Conservation (phyloP, 1,140 invertebrate genomes). For the Aphelenchoides besseyi region DNA sequence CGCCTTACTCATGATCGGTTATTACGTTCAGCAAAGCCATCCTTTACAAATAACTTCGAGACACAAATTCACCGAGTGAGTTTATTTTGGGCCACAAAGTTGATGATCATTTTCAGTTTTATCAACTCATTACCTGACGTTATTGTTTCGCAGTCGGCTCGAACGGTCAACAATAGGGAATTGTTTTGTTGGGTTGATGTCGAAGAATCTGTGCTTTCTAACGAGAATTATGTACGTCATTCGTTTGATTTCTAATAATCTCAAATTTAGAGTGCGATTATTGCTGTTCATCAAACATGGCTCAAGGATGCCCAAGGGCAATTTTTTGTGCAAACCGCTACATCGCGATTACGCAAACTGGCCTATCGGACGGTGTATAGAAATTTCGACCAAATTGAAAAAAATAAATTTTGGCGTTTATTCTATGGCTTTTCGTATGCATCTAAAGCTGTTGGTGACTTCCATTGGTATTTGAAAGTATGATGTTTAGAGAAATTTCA, state of each 20-base stretch:
- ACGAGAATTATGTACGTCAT: not conserved
- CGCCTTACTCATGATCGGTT: not conserved
- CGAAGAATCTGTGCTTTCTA: not conserved
- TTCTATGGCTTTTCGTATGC: not conserved
- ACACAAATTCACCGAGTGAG: not conserved
- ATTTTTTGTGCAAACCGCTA: not conserved
- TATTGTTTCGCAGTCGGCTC: not conserved
- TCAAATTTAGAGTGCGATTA: not conserved
- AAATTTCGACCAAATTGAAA: not conserved
- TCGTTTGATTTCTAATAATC: too few relatives aligned
- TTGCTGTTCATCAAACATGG: constrained; percentile 1
- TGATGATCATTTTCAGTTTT: not conserved
- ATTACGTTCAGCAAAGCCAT: too few relatives aligned
- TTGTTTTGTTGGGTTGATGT: not conserved
- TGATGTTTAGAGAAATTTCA: too few relatives aligned
- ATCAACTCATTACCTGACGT: not conserved
- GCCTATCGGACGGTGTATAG: not conserved
- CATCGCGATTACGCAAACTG: not conserved
- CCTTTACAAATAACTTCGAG: too few relatives aligned
- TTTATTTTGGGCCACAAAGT: too few relatives aligned
- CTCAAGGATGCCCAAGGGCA: not conserved
- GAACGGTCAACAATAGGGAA: not conserved
- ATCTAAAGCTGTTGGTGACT: not conserved
- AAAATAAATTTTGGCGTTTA: not conserved
- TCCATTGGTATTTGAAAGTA: constrained; percentile 5